These are phyloP conservation scores for Crypturellus undulatus DNA, from an alignment of 2,113 vertebrate species.

Conservation along the genomic window DNA sequence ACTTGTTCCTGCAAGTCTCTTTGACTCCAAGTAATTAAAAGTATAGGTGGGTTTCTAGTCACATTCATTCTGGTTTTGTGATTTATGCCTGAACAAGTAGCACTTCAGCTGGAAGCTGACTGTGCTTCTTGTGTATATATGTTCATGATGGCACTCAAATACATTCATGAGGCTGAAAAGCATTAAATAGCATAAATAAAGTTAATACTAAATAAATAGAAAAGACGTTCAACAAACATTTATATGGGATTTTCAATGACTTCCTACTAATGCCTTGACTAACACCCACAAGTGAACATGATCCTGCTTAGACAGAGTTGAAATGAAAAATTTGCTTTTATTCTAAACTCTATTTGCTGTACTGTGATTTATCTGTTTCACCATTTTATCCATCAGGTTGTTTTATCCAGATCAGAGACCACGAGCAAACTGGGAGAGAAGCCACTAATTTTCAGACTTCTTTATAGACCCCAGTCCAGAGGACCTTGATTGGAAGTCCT, in stretches of 20 bases:
- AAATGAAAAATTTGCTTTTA: slow-evolving; percentile 9
- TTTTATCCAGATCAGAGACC: neutral
- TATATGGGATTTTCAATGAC: neutral
- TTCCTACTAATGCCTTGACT: neutral
- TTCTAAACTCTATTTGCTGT: neutral
- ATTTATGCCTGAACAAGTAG: neutral
- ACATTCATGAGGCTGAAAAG: neutral
- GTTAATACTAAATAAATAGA: slow-evolving; percentile 1
- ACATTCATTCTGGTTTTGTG: neutral
- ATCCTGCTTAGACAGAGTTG: neutral
- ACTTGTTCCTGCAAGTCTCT: neutral
- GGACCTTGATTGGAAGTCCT: neutral
- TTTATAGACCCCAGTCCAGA: neutral
- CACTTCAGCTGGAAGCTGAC: neutral
- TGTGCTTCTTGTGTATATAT: neutral
- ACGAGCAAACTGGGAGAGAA: neutral
- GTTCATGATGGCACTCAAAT: neutral
- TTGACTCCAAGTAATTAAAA: neutral
- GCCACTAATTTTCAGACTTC: neutral
- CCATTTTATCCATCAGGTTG: neutral
- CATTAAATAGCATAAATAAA: slow-evolving; percentile 10
- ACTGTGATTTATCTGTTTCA: neutral
- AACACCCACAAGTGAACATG: neutral
- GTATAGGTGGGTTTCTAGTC: neutral
- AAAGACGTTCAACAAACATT: neutral